Percentiles rank a stretch among this genome's conserved stretches.
These are phyloP conservation scores for Troides aeacus DNA, from an alignment of 2,888 invertebrate genomes.

Conservation along the genomic window DNA sequence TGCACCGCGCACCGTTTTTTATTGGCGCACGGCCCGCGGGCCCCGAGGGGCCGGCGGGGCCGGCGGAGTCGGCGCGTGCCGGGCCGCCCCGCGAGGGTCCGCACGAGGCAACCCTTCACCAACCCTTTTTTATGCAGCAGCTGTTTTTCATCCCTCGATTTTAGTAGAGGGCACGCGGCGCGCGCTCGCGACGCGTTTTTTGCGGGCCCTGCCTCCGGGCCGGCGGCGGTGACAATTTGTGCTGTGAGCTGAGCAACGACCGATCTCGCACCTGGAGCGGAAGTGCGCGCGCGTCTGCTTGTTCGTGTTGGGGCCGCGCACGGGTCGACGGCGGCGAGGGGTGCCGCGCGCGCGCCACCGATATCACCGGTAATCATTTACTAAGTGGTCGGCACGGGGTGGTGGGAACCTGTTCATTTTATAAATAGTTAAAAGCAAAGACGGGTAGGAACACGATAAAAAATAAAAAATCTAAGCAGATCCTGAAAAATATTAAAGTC, in stretches of 20 bases:
- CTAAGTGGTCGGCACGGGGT: too few relatives aligned
- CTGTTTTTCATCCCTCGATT: constrained; percentile 58
- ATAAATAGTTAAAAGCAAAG: too few relatives aligned
- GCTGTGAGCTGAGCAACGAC: background rate
- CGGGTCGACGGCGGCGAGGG: background rate
- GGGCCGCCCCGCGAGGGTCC: constrained; percentile 10
- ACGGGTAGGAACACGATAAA: too few relatives aligned
- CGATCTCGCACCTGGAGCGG: constrained; percentile 27
- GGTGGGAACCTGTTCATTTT: too few relatives aligned
- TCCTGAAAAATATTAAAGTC: too few relatives aligned
- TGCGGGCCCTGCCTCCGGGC: constrained; percentile 32
- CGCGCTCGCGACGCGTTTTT: constrained; percentile 53
- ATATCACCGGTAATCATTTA: too few relatives aligned
- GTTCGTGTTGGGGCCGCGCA: too few relatives aligned
- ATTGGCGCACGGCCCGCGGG: constrained; percentile 62
- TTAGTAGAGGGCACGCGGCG: constrained; percentile 61
- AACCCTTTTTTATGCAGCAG: constrained; percentile 67
- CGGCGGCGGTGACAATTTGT: constrained; percentile 7
- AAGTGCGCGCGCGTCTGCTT: background rate
- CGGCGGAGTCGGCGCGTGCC: constrained; percentile 26
- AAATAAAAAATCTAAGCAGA: too few relatives aligned
- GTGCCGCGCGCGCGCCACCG: background rate
- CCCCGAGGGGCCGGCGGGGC: background rate
- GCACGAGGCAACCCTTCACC: constrained; percentile 65
- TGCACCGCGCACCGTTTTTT: constrained; percentile 71